phyloP scores from a whole-genome alignment of 2,113 vertebrate species.

The Antigone vipio region DNA sequence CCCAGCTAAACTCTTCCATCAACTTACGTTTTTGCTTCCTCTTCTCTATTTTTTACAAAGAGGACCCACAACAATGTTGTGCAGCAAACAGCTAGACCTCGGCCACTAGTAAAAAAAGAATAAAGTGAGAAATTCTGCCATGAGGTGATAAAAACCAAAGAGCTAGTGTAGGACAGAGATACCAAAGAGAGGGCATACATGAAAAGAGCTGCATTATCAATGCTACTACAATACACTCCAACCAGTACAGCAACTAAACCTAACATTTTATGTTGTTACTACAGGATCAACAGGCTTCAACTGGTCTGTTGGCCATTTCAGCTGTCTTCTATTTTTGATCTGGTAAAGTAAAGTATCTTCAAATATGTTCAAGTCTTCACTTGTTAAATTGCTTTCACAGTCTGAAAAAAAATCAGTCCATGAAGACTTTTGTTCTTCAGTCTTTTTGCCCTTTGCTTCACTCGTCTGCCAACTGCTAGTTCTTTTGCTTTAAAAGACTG shows the following conservation, averaged over 20 bases:
- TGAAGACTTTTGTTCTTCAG: slow-evolving; percentile 4
- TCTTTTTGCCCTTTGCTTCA: background rate
- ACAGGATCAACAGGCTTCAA: background rate
- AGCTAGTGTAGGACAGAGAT: background rate
- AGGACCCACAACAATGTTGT: fast-evolving
- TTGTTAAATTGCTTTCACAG: background rate
- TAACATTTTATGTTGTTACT: background rate
- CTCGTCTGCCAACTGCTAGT: background rate
- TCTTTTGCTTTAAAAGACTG: background rate
- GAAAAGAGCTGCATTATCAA: background rate
- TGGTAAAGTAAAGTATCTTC: background rate
- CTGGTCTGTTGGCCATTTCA: background rate
- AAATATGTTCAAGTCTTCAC: background rate
- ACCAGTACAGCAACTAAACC: background rate
- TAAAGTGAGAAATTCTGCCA: background rate
- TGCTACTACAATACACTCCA: background rate
- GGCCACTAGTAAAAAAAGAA: background rate
- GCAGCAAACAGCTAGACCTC: background rate
- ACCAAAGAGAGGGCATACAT: background rate
- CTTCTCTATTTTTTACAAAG: background rate
- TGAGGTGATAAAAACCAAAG: background rate
- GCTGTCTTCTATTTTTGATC: slow-evolving; percentile 1
- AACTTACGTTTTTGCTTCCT: background rate
- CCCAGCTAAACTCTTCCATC: background rate
- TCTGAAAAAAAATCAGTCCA: background rate